Percentiles rank a stretch among this genome's conserved stretches.
Evolutionary conservation across 2,797 vertebrate genomes (phyloP).

Genomic region (Crypturellus tataupa): DNA sequence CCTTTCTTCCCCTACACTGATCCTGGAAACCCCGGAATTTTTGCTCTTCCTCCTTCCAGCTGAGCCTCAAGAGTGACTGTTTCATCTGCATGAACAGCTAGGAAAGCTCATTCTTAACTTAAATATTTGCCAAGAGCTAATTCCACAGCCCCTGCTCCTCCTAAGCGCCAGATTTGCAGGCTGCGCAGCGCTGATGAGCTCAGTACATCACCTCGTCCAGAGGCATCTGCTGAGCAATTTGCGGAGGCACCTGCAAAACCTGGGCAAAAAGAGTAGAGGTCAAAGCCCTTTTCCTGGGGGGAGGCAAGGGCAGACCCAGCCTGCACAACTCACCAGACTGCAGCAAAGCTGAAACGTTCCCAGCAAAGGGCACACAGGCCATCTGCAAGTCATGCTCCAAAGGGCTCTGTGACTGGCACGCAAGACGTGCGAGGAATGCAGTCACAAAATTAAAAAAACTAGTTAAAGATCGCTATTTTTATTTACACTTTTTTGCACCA

Average conservation of each 20-base stretch:
- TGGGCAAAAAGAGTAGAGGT: not conserved
- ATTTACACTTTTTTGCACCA: not conserved
- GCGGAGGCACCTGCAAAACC: not conserved
- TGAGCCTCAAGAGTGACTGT: not conserved
- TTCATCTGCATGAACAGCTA: not conserved
- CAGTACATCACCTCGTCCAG: not conserved
- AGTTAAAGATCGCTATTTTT: not conserved
- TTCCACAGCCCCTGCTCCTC: not conserved
- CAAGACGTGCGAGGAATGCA: not conserved
- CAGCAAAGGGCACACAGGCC: not conserved
- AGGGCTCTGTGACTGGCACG: not conserved
- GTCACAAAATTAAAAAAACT: not conserved
- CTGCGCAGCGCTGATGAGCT: too few relatives aligned
- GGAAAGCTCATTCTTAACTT: not conserved
- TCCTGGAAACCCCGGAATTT: not conserved
- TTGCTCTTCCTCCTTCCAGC: not conserved
- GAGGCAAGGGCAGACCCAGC: not conserved
- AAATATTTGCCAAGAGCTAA: constrained; percentile 36
- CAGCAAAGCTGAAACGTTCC: not conserved
- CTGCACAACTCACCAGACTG: not conserved
- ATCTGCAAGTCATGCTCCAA: not conserved
- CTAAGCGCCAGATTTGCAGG: not conserved
- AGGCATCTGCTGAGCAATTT: not conserved
- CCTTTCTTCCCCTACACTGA: rapidly evolving
- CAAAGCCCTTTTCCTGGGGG: not conserved